A percentile compares a stretch with the other conserved stretches of the same genome.
Conservation (phyloP, 2,888 invertebrate genomes). For the Entomobrya multifasciata region DNA sequence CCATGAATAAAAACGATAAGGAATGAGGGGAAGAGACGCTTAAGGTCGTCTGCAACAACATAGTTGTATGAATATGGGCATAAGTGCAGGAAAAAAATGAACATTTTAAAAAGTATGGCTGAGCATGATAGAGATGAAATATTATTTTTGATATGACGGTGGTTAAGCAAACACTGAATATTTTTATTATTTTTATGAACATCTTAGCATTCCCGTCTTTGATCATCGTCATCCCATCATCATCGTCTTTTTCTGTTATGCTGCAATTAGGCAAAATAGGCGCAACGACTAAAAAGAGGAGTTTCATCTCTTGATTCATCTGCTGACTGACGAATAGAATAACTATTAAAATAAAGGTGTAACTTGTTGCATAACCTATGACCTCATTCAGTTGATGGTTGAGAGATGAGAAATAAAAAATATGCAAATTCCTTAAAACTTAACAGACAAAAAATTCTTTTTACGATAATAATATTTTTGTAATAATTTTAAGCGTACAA, state of each 20-base stretch:
- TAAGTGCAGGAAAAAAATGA: neutral
- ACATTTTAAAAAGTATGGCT: neutral
- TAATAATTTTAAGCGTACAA: neutral
- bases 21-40: no score
- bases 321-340: neutral
- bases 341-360: slow-evolving; percentile 65
- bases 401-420: neutral
- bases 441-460: neutral
- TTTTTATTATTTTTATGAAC: neutral
- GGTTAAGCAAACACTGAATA: slow-evolving; percentile 18
- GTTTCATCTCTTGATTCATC: neutral
- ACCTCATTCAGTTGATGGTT: slow-evolving; percentile 66
- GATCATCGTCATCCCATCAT: neutral
- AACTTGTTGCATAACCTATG: slow-evolving; percentile 68
- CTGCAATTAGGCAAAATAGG: slow-evolving; percentile 24
- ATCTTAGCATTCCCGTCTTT: no score
- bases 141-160: slow-evolving; percentile 31
- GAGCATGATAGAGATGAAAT: slow-evolving; percentile 12
- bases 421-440: neutral
- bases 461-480: neutral
- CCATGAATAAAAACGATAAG: neutral
- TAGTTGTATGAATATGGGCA: neutral
- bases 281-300: neutral
- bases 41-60: no score
- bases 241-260: neutral